Percentiles rank a stretch among this genome's conserved stretches.
phyloP scores from a whole-genome alignment of 2,113 vertebrate genomes.

The Nerophis ophidion region DNA sequence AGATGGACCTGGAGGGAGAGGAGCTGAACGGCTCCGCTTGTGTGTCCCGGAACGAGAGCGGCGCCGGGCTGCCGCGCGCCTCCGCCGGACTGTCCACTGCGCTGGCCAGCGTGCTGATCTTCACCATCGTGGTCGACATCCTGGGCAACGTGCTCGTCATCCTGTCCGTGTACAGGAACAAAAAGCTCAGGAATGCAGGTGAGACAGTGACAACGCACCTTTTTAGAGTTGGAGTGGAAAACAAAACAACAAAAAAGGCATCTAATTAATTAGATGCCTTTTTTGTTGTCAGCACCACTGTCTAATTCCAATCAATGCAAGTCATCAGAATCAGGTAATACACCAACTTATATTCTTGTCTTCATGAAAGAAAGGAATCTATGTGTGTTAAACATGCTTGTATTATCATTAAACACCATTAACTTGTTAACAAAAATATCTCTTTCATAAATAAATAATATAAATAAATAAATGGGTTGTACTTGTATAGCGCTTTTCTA shows the following conservation, averaged over 20 bases:
- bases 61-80: conserved; percentile 23
- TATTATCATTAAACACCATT: too few relatives aligned
- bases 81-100: conserved; percentile 60
- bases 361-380: too few relatives aligned
- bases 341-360: too few relatives aligned
- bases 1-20: conserved; percentile 61
- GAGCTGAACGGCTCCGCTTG: conserved; percentile 60
- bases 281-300: too few relatives aligned
- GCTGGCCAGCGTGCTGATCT: conserved; percentile 77
- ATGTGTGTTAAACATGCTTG: too few relatives aligned
- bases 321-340: too few relatives aligned
- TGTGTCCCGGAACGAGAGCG: conserved; percentile 50
- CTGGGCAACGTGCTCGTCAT: conserved; percentile 78
- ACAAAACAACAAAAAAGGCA: background rate
- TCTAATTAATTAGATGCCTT: too few relatives aligned
- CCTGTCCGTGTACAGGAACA: conserved; percentile 78
- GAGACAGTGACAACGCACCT: conserved; percentile 15
- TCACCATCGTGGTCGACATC: conserved; percentile 79
- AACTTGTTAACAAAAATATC: too few relatives aligned
- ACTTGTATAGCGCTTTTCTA: too few relatives aligned
- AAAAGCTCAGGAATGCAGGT: conserved; percentile 81
- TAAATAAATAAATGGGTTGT: too few relatives aligned
- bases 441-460: too few relatives aligned
- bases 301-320: too few relatives aligned
- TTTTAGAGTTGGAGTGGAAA: background rate